A percentile compares a stretch with the other conserved stretches of the same genome.
Conservation (phyloP, 1,140 invertebrate genomes). For the Lepidostoma basale region DNA sequence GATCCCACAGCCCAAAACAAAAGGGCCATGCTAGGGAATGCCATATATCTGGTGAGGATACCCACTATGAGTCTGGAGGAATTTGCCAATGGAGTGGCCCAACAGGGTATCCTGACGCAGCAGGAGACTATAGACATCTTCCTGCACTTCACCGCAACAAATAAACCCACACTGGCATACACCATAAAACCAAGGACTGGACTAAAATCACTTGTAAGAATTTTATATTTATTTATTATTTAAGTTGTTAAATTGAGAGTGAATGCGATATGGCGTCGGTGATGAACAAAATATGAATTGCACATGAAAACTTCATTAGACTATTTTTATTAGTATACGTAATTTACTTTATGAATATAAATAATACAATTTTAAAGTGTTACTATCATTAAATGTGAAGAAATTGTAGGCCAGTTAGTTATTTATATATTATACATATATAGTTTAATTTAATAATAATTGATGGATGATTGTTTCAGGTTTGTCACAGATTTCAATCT, state of each 20-base stretch:
- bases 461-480: constrained; percentile 65
- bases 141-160: constrained; percentile 83
- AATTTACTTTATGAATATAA: too few species aligned
- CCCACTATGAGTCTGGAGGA: constrained; percentile 90
- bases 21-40: constrained; percentile 74
- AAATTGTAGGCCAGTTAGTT: too few species aligned
- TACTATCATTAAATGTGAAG: too few species aligned
- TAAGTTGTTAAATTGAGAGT: too few species aligned
- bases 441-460: constrained; percentile 9
- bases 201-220: constrained; percentile 81
- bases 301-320: too few species aligned
- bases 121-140: constrained; percentile 93
- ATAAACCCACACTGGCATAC: constrained; percentile 82
- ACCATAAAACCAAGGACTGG: constrained; percentile 81
- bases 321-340: too few species aligned
- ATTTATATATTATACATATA: not conserved
- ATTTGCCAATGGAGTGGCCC: constrained; percentile 89
- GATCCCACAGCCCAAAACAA: constrained; percentile 75
- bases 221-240: not conserved
- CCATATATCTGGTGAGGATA: constrained; percentile 84
- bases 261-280: too few species aligned
- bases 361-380: too few species aligned
- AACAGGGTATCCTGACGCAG: constrained; percentile 84
- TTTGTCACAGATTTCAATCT: constrained; percentile 93
- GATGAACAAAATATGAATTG: too few species aligned